A percentile compares a stretch with the other conserved stretches of the same genome.
Evolutionary conservation across 2,797 vertebrate genomes (phyloP).

Genomic region (Mus spretus): DNA sequence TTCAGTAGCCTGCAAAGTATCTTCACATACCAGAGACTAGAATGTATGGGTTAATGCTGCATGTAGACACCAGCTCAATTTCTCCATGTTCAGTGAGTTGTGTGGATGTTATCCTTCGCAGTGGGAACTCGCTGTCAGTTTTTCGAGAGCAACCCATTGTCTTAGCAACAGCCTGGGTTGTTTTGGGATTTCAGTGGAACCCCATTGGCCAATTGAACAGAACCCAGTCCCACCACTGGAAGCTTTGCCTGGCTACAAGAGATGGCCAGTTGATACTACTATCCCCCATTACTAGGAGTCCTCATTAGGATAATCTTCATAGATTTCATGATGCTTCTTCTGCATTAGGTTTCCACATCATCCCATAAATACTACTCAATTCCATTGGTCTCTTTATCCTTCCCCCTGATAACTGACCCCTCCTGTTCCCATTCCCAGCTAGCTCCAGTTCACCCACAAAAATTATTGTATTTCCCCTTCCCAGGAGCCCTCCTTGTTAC

Average conservation of each 20-base stretch:
- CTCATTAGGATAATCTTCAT: neutral
- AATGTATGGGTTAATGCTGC: neutral
- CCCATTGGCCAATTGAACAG: neutral
- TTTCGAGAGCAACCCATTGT: neutral
- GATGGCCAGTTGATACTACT: neutral
- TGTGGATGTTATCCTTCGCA: neutral
- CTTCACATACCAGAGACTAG: neutral
- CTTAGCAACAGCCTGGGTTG: neutral
- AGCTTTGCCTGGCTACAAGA: neutral
- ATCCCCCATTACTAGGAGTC: neutral
- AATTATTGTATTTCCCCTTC: neutral
- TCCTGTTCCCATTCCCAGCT: neutral
- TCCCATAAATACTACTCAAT: neutral
- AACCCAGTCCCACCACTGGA: neutral
- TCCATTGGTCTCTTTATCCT: no score
- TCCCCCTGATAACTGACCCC: neutral
- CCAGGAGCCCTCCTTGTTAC: neutral
- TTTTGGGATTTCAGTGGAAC: neutral
- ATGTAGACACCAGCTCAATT: neutral
- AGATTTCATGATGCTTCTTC: neutral
- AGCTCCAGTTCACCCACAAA: neutral
- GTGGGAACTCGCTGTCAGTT: neutral
- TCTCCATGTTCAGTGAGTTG: neutral
- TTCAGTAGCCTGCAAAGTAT: neutral
- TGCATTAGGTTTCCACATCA: neutral